These are phyloP conservation scores for Tetropium fuscum DNA, from an alignment of 2,888 invertebrate genomes.

Conservation along the genomic window DNA sequence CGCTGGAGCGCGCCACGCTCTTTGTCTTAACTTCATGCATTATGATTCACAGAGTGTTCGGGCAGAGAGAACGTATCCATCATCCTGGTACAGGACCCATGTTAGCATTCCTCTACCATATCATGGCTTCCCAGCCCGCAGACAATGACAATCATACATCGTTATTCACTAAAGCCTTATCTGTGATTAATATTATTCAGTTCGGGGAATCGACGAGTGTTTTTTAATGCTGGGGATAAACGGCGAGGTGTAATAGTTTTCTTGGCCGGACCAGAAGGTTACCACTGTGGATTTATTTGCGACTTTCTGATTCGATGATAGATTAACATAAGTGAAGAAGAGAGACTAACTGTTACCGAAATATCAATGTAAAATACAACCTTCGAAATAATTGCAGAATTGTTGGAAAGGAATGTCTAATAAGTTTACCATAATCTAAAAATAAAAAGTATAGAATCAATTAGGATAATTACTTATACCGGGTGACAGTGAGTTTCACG, in stretches of 20 bases:
- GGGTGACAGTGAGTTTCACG: no score
- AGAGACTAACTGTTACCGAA: no score
- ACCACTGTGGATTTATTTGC: background rate
- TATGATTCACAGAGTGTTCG: constrained; percentile 53
- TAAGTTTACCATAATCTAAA: no score
- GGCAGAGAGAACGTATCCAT: constrained; percentile 54
- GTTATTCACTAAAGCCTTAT: constrained; percentile 41
- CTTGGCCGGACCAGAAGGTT: background rate
- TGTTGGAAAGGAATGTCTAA: no score
- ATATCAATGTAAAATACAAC: no score
- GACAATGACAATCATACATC: constrained; percentile 40
- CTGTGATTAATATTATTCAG: constrained; percentile 38
- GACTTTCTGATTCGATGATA: no score
- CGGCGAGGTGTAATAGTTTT: background rate
- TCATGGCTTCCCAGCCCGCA: constrained; percentile 28
- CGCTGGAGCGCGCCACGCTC: constrained; percentile 21
- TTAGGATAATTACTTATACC: no score
- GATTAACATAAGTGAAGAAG: no score
- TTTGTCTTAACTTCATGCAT: constrained; percentile 31
- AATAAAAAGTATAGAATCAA: no score
- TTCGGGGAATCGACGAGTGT: constrained; percentile 14
- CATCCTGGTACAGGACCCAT: constrained; percentile 54
- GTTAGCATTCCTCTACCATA: constrained; percentile 52
- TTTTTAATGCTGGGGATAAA: background rate
- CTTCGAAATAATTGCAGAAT: no score